Conservation (phyloP, 2,797 vertebrate genomes). For the Pangasius djambal region DNA sequence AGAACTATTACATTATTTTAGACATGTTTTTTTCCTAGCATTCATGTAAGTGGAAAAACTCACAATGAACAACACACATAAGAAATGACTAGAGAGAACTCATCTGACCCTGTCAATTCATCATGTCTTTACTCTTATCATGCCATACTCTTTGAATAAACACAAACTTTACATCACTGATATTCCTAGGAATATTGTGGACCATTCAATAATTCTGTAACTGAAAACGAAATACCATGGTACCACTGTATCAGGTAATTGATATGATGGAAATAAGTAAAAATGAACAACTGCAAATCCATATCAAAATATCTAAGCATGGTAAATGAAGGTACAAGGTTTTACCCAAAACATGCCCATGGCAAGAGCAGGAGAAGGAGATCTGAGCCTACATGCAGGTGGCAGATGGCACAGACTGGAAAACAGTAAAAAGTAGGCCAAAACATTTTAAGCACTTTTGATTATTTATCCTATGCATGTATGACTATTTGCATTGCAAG, state of each 20-base stretch:
- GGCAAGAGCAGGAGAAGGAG: background rate
- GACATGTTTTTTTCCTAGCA: background rate
- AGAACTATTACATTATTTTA: background rate
- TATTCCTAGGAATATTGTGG: background rate
- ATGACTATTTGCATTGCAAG: background rate
- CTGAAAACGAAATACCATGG: background rate
- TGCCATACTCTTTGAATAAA: background rate
- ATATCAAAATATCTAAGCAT: background rate
- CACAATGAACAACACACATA: background rate
- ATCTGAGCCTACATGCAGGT: background rate
- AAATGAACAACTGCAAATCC: background rate
- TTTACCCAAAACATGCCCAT: background rate
- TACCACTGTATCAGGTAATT: background rate
- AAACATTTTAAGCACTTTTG: background rate
- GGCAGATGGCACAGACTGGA: background rate
- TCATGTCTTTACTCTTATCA: background rate
- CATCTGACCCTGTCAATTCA: background rate
- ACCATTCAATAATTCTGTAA: background rate
- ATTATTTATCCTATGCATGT: background rate
- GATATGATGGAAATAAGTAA: background rate
- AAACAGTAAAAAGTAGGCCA: background rate
- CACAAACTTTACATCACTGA: background rate
- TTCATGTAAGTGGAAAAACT: background rate
- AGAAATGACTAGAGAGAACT: background rate
- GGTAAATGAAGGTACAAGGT: background rate